Evolutionary conservation across 2,888 invertebrate species (phyloP).

Genomic region (Eugnorisma glareosa): DNA sequence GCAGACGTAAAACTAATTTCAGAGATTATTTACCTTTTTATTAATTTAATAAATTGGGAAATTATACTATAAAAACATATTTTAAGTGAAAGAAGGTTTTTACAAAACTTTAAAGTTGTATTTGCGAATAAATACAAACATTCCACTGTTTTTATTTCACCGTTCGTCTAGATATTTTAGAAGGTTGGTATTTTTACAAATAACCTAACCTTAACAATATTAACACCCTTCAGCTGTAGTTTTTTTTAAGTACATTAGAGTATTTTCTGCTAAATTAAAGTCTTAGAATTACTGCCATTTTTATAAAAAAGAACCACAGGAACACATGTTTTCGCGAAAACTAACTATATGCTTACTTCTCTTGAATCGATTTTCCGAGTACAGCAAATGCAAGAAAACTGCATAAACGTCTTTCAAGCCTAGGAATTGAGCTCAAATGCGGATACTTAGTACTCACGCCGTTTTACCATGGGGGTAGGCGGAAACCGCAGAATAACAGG

Average conservation of each 20-base stretch:
- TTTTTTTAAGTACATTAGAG: background rate
- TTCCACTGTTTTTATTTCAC: background rate
- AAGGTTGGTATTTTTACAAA: background rate
- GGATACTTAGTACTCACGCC: too few relatives aligned
- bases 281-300: background rate
- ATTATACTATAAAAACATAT: background rate
- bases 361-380: background rate
- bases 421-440: background rate
- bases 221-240: background rate
- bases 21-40: slow-evolving; percentile 12
- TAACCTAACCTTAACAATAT: background rate
- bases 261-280: background rate
- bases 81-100: background rate
- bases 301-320: background rate
- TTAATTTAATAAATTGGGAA: slow-evolving; percentile 17
- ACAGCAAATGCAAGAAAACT: background rate
- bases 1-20: slow-evolving; percentile 5
- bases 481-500: background rate
- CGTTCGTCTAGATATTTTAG: background rate
- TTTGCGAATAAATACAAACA: background rate
- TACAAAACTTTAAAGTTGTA: background rate
- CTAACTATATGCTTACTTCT: background rate
- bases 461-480: background rate
- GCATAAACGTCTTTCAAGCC: too few relatives aligned
- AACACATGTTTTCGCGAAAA: background rate